A percentile compares a stretch with the other conserved stretches of the same genome.
Evolutionary conservation across 2,113 vertebrate genomes (phyloP).

Genomic region (Pelecanoides urinatrix): DNA sequence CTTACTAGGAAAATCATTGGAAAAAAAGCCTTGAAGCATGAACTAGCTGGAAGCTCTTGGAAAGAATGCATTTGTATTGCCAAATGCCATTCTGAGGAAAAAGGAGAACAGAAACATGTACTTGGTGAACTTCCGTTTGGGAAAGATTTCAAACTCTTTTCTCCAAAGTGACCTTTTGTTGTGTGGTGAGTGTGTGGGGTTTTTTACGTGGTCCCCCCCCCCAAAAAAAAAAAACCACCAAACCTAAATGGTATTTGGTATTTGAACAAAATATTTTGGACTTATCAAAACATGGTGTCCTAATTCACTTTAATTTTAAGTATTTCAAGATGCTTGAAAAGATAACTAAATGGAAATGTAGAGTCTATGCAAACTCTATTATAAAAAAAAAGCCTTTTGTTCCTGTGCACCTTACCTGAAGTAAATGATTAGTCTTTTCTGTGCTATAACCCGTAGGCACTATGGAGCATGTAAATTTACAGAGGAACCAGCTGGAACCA

Average conservation of each 20-base stretch:
- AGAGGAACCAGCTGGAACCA: not conserved
- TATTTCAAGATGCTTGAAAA: not conserved
- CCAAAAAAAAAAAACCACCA: too few relatives aligned
- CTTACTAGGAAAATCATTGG: not conserved
- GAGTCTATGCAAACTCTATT: not conserved
- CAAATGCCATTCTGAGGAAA: not conserved
- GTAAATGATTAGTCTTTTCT: not conserved
- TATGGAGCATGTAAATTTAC: not conserved
- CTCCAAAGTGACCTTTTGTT: not conserved
- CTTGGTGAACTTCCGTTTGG: not conserved
- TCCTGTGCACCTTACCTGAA: not conserved
- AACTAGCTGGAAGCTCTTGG: not conserved
- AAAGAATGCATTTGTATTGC: not conserved
- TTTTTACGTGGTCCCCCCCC: too few relatives aligned
- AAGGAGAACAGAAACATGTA: not conserved
- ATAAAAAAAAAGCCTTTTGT: not conserved
- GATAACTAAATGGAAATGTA: not conserved
- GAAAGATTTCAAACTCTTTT: not conserved
- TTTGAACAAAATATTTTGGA: not conserved
- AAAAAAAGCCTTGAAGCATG: not conserved
- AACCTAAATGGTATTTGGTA: too few relatives aligned
- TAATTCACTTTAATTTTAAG: not conserved
- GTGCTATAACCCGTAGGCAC: not conserved
- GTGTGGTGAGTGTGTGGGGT: too few relatives aligned
- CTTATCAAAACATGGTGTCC: not conserved